Evolutionary conservation across 1,140 invertebrate genomes (phyloP).

Genomic region (Babylonia areolata): DNA sequence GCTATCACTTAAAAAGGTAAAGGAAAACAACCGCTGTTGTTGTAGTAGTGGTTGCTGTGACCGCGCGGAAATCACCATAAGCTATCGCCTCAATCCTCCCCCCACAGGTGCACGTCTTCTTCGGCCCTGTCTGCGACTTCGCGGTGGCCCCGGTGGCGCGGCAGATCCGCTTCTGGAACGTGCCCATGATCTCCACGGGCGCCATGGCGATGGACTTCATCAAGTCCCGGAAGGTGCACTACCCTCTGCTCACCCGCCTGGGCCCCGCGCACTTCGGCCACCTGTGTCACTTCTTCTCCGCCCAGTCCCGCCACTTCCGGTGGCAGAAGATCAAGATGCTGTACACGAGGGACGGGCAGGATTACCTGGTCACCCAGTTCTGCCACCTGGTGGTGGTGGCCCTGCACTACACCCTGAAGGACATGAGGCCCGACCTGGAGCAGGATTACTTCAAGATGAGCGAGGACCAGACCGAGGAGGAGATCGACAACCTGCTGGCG

Average conservation of each 20-base stretch:
- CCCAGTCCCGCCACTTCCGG: constrained; percentile 80
- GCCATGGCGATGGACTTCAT: constrained; percentile 88
- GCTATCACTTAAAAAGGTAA: no score
- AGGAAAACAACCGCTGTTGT: no score
- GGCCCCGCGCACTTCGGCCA: constrained; percentile 87
- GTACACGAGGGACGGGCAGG: constrained; percentile 81
- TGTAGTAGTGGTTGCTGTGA: no score
- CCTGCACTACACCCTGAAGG: constrained; percentile 45
- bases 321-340: constrained; percentile 84
- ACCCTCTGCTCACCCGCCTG: constrained; percentile 88
- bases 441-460: constrained; percentile 53
- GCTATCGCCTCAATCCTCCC: no score
- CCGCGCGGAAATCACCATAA: no score
- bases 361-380: constrained; percentile 53
- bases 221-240: constrained; percentile 76
- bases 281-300: constrained; percentile 82
- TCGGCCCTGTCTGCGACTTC: constrained; percentile 94
- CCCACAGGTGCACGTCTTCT: constrained; percentile 83
- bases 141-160: constrained; percentile 92
- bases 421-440: not conserved
- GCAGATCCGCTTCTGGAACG: constrained; percentile 88
- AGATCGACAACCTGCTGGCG: constrained; percentile 27
- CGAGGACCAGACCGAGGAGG: not conserved
- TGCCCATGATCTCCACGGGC: constrained; percentile 90
- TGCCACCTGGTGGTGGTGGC: constrained; percentile 53